A percentile compares a stretch with the other conserved stretches of the same genome.
Conservation (phyloP, 2,888 invertebrate species). For the Andrena flavipes region DNA sequence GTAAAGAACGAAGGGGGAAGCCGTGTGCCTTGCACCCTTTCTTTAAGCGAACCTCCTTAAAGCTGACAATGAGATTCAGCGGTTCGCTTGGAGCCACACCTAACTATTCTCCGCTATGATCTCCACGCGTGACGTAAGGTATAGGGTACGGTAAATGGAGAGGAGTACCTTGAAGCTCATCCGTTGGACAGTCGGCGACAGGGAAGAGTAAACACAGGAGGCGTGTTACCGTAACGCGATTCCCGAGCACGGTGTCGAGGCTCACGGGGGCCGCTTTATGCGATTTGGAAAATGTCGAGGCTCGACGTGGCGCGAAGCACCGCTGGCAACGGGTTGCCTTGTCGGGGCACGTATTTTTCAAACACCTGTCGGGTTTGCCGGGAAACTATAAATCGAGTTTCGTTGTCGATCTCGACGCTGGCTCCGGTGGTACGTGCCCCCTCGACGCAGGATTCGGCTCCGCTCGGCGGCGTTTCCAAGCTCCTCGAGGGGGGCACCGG, state of each 20-base stretch:
- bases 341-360: conserved; percentile 59
- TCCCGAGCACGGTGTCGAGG: conserved; percentile 5
- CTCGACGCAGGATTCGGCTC: not conserved
- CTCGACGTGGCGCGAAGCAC: not conserved
- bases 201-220: conserved; percentile 20
- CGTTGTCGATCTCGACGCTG: conserved; percentile 58
- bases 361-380: conserved; percentile 52
- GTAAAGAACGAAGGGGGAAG: too few relatives aligned
- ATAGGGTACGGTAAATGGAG: too few relatives aligned
- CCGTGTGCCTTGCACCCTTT: too few relatives aligned
- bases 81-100: too few relatives aligned
- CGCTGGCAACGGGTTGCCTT: not conserved
- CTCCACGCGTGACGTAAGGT: too few relatives aligned
- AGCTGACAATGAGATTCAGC: too few relatives aligned
- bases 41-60: too few relatives aligned
- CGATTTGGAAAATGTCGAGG: conserved; percentile 44
- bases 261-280: not conserved
- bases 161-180: not conserved
- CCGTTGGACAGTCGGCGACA: not conserved
- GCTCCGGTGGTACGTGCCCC: conserved; percentile 16
- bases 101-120: too few relatives aligned
- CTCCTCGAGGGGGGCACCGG: conserved; percentile 45
- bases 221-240: conserved; percentile 22
- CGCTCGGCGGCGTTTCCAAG: not conserved
- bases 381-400: conserved; percentile 64